Percentiles rank a stretch among this genome's conserved stretches.
phyloP scores from a whole-genome alignment of 1,140 invertebrate genomes.

The Halictus rubicundus region DNA sequence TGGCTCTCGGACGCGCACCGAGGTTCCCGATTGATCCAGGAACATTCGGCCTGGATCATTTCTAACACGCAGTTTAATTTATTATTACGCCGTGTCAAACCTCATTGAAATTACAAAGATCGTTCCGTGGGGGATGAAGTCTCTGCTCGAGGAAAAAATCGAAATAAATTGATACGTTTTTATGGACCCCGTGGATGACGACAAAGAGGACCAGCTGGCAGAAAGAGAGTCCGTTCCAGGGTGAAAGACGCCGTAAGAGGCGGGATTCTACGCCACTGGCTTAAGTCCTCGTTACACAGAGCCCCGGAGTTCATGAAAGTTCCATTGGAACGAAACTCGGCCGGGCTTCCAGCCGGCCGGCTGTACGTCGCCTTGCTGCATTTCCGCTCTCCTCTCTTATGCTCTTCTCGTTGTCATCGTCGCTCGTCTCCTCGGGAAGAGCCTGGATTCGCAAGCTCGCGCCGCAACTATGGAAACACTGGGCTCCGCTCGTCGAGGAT shows the following conservation, averaged over 20 bases:
- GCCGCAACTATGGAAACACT: conserved; percentile 57
- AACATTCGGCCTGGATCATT: no score
- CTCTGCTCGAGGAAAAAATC: no score
- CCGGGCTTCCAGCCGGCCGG: conserved; percentile 28
- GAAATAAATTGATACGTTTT: no score
- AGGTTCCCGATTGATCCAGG: no score
- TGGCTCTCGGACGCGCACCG: no score
- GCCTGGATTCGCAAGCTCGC: conserved; percentile 42
- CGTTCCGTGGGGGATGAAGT: no score
- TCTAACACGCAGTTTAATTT: no score
- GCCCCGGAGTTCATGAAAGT: conserved; percentile 60
- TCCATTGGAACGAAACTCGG: conserved; percentile 59
- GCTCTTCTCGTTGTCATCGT: conserved; percentile 50
- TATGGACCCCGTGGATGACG: no score
- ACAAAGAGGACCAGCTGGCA: background rate
- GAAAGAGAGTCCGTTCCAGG: no score
- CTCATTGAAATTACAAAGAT: no score
- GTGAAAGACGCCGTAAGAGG: background rate
- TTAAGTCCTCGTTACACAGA: conserved; percentile 58
- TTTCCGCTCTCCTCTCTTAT: conserved; percentile 46
- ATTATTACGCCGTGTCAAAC: no score
- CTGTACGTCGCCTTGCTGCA: conserved; percentile 31
- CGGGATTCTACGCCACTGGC: conserved; percentile 47
- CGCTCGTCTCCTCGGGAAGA: conserved; percentile 33
- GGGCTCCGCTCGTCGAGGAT: conserved; percentile 33